Evolutionary conservation across 2,113 vertebrate genomes (phyloP).

Genomic region (Ptilonorhynchus violaceus): DNA sequence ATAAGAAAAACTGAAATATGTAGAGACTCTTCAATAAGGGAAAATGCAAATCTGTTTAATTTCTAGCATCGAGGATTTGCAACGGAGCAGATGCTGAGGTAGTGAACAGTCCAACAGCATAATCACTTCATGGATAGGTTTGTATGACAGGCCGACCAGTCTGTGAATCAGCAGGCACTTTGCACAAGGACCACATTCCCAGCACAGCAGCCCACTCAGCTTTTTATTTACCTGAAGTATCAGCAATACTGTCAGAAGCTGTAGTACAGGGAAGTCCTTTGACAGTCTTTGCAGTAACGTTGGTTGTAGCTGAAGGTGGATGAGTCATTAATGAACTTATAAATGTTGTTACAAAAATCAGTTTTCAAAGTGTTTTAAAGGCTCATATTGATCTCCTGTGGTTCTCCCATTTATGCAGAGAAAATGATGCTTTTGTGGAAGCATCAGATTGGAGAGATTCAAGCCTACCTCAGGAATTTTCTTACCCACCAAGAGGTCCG

Average conservation of each 20-base stretch:
- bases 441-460: background rate
- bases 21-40: background rate
- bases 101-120: background rate
- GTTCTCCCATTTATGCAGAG: slow-evolving; percentile 22
- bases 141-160: background rate
- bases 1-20: background rate
- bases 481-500: slow-evolving; percentile 61
- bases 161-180: background rate
- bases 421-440: slow-evolving; percentile 43
- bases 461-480: slow-evolving; percentile 52
- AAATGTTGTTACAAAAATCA: background rate
- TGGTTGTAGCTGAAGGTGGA: background rate
- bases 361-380: background rate
- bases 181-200: background rate
- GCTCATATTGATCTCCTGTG: background rate
- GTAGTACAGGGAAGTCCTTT: background rate
- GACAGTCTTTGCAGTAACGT: background rate
- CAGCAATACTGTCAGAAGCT: background rate
- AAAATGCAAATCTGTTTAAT: background rate
- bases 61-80: background rate
- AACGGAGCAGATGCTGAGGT: background rate
- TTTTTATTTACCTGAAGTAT: background rate
- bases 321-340: background rate
- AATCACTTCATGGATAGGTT: background rate
- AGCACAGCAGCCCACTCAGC: background rate